Conservation (phyloP, 2,888 invertebrate genomes). For the Athalia rosae region DNA sequence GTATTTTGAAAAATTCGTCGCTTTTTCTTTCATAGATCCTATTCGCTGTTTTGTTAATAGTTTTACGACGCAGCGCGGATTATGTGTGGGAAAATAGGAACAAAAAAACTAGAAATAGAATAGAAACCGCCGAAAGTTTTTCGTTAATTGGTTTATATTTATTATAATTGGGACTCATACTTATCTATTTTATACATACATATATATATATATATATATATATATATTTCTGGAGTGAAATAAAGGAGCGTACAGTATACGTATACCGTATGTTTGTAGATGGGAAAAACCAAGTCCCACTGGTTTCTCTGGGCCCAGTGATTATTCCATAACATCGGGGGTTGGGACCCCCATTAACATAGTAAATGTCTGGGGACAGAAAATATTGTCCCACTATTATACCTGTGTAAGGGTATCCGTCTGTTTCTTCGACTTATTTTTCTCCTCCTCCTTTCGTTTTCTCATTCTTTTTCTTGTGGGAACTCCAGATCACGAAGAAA, state of each 20-base stretch:
- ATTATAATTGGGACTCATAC: conserved; percentile 71
- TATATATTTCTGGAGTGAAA: conserved; percentile 56
- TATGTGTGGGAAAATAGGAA: not conserved
- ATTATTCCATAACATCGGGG: conserved; percentile 66
- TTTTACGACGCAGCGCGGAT: too few species aligned
- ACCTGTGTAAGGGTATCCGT: conserved; percentile 45
- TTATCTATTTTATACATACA: conserved; percentile 57
- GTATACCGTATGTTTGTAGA: too few species aligned
- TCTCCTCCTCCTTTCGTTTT: conserved; percentile 39
- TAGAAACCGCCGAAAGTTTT: conserved; percentile 36
- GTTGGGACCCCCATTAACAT: conserved; percentile 63
- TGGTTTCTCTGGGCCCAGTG: conserved; percentile 48
- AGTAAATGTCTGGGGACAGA: conserved; percentile 56
- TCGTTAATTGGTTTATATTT: conserved; percentile 71
- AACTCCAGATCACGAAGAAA: conserved; percentile 22
- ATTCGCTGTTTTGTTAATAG: too few species aligned
- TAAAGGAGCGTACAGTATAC: too few species aligned
- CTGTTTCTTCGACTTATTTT: not conserved
- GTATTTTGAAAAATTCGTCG: not conserved
- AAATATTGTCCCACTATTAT: conserved; percentile 47
- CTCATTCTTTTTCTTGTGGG: conserved; percentile 40
- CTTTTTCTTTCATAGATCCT: too few species aligned
- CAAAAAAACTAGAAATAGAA: not conserved
- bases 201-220: conserved; percentile 31
- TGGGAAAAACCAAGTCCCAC: not conserved